Evolutionary conservation across 2,888 invertebrate genomes (phyloP).

Genomic region (Tenthredo amoena): DNA sequence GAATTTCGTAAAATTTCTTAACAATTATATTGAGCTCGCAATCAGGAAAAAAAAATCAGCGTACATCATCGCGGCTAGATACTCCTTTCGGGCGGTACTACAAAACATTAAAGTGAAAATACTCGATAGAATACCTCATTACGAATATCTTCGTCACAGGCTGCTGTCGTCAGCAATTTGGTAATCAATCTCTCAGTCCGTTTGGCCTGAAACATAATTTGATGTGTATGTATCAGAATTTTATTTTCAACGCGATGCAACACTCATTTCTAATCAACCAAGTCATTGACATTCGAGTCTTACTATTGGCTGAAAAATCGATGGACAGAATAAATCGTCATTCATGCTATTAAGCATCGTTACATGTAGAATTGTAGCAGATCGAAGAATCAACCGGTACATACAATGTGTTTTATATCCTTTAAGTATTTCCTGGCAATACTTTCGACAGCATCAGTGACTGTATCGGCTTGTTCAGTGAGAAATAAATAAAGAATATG

Average conservation of each 20-base stretch:
- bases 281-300: background rate
- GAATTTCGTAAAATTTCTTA: too few relatives aligned
- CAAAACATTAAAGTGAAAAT: background rate
- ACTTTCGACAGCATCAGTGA: background rate
- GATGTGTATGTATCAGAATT: background rate
- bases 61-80: background rate
- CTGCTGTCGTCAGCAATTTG: background rate
- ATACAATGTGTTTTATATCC: background rate
- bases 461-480: background rate
- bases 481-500: background rate
- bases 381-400: background rate
- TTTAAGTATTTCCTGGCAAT: background rate
- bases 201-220: background rate
- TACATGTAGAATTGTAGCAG: background rate
- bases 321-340: background rate
- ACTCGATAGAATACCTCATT: background rate
- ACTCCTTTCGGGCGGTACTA: background rate
- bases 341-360: background rate
- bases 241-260: background rate
- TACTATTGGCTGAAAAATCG: background rate
- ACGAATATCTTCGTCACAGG: background rate
- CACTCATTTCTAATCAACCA: background rate
- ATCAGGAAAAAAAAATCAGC: background rate
- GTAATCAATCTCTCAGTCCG: background rate
- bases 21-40: background rate